Percentiles rank a stretch among this genome's conserved stretches.
Conservation (phyloP, 2,888 invertebrate genomes). For the Lacanobia wlatinum region DNA sequence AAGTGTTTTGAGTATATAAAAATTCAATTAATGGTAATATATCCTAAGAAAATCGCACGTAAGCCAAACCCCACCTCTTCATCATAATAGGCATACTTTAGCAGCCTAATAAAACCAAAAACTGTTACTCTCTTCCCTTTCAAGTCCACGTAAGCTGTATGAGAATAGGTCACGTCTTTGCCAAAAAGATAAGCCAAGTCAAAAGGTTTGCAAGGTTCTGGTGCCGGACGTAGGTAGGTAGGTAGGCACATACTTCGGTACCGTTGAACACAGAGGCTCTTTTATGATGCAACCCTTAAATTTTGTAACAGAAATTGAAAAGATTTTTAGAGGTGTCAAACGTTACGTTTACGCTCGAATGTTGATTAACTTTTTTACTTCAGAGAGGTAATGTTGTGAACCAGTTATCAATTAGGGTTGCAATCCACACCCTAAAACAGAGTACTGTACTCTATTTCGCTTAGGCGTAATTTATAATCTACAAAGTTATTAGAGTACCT, state of each 20-base stretch:
- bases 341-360: background rate
- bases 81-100: no score
- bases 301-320: background rate
- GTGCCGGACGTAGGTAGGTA: background rate
- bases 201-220: slow-evolving; percentile 12
- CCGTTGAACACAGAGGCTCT: no score
- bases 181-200: slow-evolving; percentile 24
- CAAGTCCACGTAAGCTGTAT: slow-evolving; percentile 5
- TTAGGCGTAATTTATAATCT: no score
- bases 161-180: slow-evolving; percentile 29
- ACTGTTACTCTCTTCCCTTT: background rate
- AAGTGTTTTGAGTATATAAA: no score
- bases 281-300: slow-evolving; percentile 3
- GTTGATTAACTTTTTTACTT: background rate
- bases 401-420: no score
- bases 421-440: no score
- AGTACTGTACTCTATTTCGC: no score
- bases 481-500: no score
- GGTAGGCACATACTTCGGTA: background rate
- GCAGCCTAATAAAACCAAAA: background rate
- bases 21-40: no score
- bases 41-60: no score
- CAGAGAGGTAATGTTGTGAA: background rate
- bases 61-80: no score
- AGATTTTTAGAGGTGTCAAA: background rate